phyloP scores from a whole-genome alignment of 2,113 vertebrate species.

The Carlito syrichta region DNA sequence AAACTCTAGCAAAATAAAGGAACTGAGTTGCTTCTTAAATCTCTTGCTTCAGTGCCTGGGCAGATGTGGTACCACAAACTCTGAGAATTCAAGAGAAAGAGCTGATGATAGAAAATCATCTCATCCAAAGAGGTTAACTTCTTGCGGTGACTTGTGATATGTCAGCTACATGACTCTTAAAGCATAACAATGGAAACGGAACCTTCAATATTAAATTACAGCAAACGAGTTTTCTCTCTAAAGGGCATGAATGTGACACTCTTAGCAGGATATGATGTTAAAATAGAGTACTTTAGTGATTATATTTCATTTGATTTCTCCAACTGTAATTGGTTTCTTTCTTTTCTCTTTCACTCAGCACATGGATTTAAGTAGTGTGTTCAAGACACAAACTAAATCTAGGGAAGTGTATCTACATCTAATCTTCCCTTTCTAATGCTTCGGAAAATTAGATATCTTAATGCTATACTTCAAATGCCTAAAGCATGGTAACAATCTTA shows the following conservation, averaged over 20 bases:
- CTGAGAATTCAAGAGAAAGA: background rate
- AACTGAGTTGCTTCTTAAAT: background rate
- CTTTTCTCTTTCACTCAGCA: slow-evolving; percentile 1
- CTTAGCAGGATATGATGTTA: slow-evolving; percentile 28
- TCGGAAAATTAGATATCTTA: slow-evolving; percentile 45
- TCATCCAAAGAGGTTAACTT: slow-evolving; percentile 32
- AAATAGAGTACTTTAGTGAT: slow-evolving; percentile 44
- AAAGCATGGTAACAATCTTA: background rate
- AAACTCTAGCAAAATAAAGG: background rate
- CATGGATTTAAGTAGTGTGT: slow-evolving; percentile 8
- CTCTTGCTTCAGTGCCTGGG: background rate
- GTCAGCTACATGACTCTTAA: slow-evolving; percentile 14
- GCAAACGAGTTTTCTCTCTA: slow-evolving; percentile 63
- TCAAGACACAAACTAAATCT: slow-evolving; percentile 5
- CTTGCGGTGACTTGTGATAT: background rate
- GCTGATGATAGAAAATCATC: background rate
- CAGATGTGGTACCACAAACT: background rate
- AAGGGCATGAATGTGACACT: slow-evolving; percentile 46
- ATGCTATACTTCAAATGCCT: slow-evolving; percentile 1
- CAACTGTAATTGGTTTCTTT: slow-evolving; percentile 62
- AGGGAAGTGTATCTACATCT: slow-evolving; percentile 23
- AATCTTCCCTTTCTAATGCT: slow-evolving; percentile 23
- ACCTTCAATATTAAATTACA: slow-evolving; percentile 64
- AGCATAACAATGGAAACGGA: slow-evolving; percentile 38
- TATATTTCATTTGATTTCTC: slow-evolving; percentile 65